These are phyloP conservation scores for Discoglossus pictus DNA, from an alignment of 2,797 vertebrate species.

Conservation along the genomic window DNA sequence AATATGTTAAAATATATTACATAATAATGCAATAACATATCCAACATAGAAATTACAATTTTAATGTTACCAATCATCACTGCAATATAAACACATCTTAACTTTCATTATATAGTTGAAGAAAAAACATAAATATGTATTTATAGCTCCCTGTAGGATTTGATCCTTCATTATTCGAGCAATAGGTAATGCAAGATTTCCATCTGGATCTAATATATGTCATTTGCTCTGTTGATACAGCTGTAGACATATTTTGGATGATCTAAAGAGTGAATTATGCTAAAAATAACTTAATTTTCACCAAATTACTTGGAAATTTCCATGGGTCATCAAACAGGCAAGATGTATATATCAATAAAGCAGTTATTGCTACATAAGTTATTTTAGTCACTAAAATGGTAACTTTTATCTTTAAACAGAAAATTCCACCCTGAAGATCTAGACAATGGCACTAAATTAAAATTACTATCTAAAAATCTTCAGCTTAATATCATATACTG, in stretches of 20 bases:
- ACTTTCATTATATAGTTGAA: neutral
- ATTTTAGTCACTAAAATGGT: too few species aligned
- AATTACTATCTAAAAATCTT: too few species aligned
- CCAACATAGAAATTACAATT: too few species aligned
- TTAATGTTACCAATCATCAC: too few species aligned
- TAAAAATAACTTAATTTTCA: constrained; percentile 33
- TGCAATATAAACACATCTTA: neutral
- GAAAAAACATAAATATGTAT: neutral
- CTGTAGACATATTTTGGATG: constrained; percentile 44
- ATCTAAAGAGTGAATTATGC: constrained; percentile 26
- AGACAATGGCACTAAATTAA: too few species aligned
- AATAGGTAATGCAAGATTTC: constrained; percentile 19
- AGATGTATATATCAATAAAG: constrained; percentile 2
- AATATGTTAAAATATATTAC: too few species aligned
- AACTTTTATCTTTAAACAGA: too few species aligned
- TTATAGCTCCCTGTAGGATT: neutral
- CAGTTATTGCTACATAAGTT: too few species aligned
- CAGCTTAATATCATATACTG: too few species aligned
- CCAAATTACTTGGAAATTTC: constrained; percentile 22
- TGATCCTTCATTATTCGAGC: constrained; percentile 11
- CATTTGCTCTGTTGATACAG: constrained; percentile 41
- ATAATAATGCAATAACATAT: too few species aligned
- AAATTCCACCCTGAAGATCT: too few species aligned
- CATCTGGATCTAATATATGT: constrained; percentile 44
- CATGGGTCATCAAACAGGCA: constrained; percentile 19